Base-by-base conservation (phyloP, 1,140 invertebrate species). In the Rhagoletis pomonella region DNA sequence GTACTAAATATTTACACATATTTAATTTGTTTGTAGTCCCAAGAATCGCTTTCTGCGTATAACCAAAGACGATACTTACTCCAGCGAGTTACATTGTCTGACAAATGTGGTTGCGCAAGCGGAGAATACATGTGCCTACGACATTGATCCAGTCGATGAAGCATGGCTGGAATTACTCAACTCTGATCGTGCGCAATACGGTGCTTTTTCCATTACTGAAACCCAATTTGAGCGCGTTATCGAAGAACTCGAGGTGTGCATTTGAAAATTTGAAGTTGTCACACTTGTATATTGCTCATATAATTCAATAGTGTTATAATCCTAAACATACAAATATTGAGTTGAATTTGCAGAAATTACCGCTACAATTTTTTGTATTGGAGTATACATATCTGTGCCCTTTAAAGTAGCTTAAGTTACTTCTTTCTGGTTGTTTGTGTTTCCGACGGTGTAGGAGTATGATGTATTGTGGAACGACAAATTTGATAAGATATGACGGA, bases 51-150 rank as follows among this genome's bases (percentile, higher is more conserved):
- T 97, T 92, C 96, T 99, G 89, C 96, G 98, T 91, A 96, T 98
- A 93, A 96, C 96, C 77, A 96, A 97, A 91, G 97, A 99, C 94
- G 97, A 97, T 90, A 96, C 96, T 90, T 99, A 97, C 93, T 96
- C 96, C 91, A 91, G 96, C 55, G 97, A 98, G 87, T 95, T 97
- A 89, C 97, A 99, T 94, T 95, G 96, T 90, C 94, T 99, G 89
- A 98, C 97, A 87, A 96, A 96, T 88, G 97, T 97, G 88, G 97
- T 97, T 85, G 95, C 97, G 58, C 94, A 96, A 93, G 96, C 98
- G 12, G 98, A 99, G 93, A 97, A 97, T 90, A 96, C 98, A 47
- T 98, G 97, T 94, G 96, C 96, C 87, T 99, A 99, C 94, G 98
- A 99, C 93, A 95, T 99, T 89, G 98, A 99, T 94, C 97, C 98